These are phyloP conservation scores for Hecatera dysodea DNA, from an alignment of 2,888 invertebrate species.

Conservation along the genomic window DNA sequence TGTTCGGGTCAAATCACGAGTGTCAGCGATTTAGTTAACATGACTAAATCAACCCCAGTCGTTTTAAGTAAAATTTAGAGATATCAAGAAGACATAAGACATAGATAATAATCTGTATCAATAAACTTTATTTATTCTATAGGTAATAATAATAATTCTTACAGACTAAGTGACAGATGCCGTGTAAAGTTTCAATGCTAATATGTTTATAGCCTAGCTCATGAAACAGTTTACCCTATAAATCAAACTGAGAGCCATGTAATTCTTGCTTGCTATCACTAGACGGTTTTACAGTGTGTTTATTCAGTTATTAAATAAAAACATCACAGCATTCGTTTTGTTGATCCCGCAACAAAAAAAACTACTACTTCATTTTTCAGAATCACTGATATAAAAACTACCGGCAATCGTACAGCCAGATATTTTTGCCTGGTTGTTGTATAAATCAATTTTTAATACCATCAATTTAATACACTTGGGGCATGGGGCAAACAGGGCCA, in stretches of 20 bases:
- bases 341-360: background rate
- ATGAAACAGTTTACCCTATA: background rate
- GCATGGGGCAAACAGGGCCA: constrained; percentile 58
- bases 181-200: background rate
- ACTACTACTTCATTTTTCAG: background rate
- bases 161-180: background rate
- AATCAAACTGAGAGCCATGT: background rate
- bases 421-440: constrained; percentile 52
- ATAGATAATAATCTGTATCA: too few relatives aligned
- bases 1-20: constrained; percentile 33
- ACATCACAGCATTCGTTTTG: background rate
- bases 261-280: background rate
- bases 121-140: background rate
- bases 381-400: constrained; percentile 23
- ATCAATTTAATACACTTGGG: constrained; percentile 70
- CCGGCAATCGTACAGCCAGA: constrained; percentile 15
- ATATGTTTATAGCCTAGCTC: background rate
- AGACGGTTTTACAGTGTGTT: background rate
- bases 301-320: background rate
- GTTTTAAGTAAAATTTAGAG: too few relatives aligned
- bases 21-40: constrained; percentile 26
- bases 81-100: too few relatives aligned
- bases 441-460: constrained; percentile 75
- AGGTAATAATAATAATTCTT: too few relatives aligned
- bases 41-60: too few relatives aligned